Base-by-base conservation (phyloP, 2,888 invertebrate species). In the Taphrorychus bicolor region DNA sequence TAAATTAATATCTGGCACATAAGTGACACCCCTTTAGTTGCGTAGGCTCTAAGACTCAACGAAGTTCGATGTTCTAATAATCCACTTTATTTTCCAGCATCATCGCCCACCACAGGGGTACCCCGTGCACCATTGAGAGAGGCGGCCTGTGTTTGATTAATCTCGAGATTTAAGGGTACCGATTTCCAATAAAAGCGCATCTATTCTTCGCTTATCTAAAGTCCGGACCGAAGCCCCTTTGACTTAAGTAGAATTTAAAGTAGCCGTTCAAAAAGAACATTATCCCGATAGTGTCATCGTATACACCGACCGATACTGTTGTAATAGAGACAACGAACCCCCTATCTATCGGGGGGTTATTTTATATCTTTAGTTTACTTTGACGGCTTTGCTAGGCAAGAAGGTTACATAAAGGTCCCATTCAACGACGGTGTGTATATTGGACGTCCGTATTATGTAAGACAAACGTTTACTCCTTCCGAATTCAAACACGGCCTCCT, bases 221-320 rank as follows among this genome's bases (percentile, higher is more conserved):
- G 45, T 16, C 16, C 7, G 11, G 45, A 16, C 45, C 11, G 45
- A 45, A 51, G 51, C 51, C 51, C 21, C 51, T 51, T 51, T 51
- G 21, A 51, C 51, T 51, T 51, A 51, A 51, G 19, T 51, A 51
- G 51, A 51, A 51, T 51, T 51, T 51, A 19, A 51, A 51, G 51
- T 51, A 51, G 51, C 51, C 51, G 22, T 51, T 21, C 51, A 51
- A 22, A 21, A 51, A 22, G 21, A 21, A 51, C n/a, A 51, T 22
- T 16, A 19, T 21, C 22, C 5, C 51, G 21, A 51, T 22, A 51
- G 51, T 51, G 51, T 51, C 51, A 51, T 51, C 51, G 51, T 21
- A n/a, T 7, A 45, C 14, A 45, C 45, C 32, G 32, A 32, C 32
- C 32, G 32, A 32, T 32, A 32, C 11, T 32, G 32, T 32, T 32